These are phyloP conservation scores for Lepus timidus DNA, from an alignment of 2,113 vertebrate species.

Conservation along the genomic window DNA sequence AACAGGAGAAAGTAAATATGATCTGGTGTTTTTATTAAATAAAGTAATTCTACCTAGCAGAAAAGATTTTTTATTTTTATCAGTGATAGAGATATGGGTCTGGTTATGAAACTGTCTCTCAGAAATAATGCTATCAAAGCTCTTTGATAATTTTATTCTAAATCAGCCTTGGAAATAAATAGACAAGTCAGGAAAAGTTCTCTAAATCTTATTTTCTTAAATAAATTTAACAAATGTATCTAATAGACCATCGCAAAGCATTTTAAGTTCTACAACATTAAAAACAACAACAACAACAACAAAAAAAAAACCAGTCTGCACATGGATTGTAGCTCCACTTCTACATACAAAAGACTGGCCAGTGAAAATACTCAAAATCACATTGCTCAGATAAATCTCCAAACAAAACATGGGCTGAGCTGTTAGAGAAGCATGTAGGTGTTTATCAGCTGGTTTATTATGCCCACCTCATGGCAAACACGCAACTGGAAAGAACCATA, in stretches of 20 bases:
- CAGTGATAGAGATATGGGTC: not conserved
- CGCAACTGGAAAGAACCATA: constrained; percentile 14
- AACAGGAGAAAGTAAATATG: not conserved
- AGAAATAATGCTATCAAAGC: not conserved
- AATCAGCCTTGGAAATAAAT: not conserved
- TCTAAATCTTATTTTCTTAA: constrained; percentile 49
- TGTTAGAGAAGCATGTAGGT: not conserved
- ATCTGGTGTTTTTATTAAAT: not conserved
- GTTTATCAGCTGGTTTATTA: not conserved
- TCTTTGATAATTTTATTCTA: not conserved
- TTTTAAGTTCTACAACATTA: not conserved
- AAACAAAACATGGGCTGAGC: constrained; percentile 49
- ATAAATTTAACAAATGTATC: not conserved
- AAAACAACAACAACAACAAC: no score
- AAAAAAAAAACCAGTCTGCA: not conserved
- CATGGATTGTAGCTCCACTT: not conserved
- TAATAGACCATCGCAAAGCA: not conserved
- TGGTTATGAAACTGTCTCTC: not conserved
- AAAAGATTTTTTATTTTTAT: not conserved
- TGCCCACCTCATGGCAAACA: not conserved
- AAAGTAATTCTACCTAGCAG: not conserved
- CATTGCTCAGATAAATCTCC: not conserved
- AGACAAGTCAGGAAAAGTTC: not conserved
- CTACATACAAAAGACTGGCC: not conserved
- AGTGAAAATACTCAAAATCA: not conserved